Percentiles rank a stretch among this genome's conserved stretches.
These are phyloP conservation scores for Yponomeuta sedellus DNA, from an alignment of 2,888 invertebrate genomes.

Conservation along the genomic window DNA sequence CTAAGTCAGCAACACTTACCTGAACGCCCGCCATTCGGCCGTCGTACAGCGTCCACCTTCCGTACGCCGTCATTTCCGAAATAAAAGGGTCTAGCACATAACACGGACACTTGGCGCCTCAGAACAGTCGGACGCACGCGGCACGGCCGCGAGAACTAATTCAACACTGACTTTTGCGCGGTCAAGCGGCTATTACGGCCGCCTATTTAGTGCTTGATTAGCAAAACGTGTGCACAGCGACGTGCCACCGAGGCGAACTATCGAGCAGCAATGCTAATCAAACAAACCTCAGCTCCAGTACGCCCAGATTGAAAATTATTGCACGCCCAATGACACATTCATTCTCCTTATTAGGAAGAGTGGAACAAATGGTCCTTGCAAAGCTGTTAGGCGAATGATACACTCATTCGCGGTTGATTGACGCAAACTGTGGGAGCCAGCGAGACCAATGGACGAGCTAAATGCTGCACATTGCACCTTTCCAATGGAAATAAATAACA, in stretches of 20 bases:
- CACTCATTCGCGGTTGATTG: conserved; percentile 24
- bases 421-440: conserved; percentile 13
- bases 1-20: conserved; percentile 35
- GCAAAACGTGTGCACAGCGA: conserved; percentile 65
- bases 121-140: conserved; percentile 23
- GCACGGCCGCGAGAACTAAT: conserved; percentile 5
- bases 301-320: conserved; percentile 63
- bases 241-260: conserved; percentile 18
- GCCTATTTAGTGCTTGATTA: conserved; percentile 71
- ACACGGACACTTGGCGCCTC: conserved; percentile 30
- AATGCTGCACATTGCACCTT: neutral
- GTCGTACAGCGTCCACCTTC: conserved; percentile 60
- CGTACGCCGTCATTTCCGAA: conserved; percentile 45
- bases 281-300: neutral
- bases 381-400: conserved; percentile 44
- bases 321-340: conserved; percentile 40
- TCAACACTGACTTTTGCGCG: conserved; percentile 21
- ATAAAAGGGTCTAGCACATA: conserved; percentile 12
- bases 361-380: conserved; percentile 58
- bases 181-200: conserved; percentile 27
- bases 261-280: neutral
- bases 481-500: too few species aligned
- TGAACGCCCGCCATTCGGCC: conserved; percentile 54
- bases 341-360: conserved; percentile 65
- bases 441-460: neutral